Evolutionary conservation across 1,140 invertebrate species (phyloP).

Genomic region (Hylyphantes graminicola): DNA sequence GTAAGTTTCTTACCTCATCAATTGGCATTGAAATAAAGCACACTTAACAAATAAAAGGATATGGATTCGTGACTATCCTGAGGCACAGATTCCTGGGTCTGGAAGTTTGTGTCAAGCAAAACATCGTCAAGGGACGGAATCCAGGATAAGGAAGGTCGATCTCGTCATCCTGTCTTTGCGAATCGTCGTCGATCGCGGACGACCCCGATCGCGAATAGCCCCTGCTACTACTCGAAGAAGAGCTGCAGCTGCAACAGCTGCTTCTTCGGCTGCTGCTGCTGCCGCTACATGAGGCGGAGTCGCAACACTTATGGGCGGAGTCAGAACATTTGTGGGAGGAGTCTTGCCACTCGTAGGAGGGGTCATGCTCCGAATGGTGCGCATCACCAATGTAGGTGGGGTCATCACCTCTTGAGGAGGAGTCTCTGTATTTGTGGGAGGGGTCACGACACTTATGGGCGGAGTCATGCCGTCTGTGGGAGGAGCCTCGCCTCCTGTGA

Average conservation of each 20-base stretch:
- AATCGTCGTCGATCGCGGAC: not conserved
- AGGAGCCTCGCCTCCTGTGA: not conserved
- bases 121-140: slow-evolving; percentile 79
- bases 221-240: slow-evolving; percentile 33
- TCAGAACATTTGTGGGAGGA: slow-evolving; percentile 17
- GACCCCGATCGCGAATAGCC: slow-evolving; percentile 36
- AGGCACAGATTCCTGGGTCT: slow-evolving; percentile 91
- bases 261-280: slow-evolving; percentile 17
- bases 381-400: not conserved
- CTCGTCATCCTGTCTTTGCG: not conserved
- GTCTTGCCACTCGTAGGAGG: not conserved
- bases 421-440: no score
- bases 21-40: no score
- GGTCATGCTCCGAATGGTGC: no score
- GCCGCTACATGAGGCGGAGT: slow-evolving; percentile 7
- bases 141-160: slow-evolving; percentile 78
- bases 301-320: not conserved
- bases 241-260: not conserved
- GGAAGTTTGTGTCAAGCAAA: slow-evolving; percentile 87
- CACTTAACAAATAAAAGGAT: slow-evolving; percentile 82
- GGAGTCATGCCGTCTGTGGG: slow-evolving; percentile 7
- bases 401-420: no score
- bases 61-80: slow-evolving; percentile 96
- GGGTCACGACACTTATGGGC: not conserved
- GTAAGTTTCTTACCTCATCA: no score